Conservation (phyloP, 2,113 vertebrate genomes). For the Dicrurus megarhynchus region DNA sequence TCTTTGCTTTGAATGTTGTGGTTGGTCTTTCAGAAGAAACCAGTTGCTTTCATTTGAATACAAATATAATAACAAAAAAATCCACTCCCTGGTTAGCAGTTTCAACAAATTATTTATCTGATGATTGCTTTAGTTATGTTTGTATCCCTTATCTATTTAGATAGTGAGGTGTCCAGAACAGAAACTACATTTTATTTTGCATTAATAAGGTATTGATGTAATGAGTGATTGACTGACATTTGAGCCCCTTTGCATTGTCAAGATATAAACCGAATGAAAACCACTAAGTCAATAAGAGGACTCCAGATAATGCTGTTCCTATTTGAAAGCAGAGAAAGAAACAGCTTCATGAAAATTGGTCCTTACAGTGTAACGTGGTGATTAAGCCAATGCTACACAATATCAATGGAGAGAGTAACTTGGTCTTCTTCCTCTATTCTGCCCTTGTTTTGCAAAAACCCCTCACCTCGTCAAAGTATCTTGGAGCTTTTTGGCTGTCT, state of each 20-base stretch:
- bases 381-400: background rate
- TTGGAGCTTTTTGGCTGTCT: background rate
- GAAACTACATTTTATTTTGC: background rate
- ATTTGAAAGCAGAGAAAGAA: background rate
- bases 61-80: background rate
- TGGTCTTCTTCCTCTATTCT: background rate
- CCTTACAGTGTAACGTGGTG: background rate
- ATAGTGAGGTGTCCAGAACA: background rate
- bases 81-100: background rate
- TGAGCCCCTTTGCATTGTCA: background rate
- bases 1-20: background rate
- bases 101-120: background rate
- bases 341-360: background rate
- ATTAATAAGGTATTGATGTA: background rate
- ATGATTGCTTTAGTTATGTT: background rate
- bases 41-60: background rate
- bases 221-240: background rate
- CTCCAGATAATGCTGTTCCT: background rate
- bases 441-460: background rate
- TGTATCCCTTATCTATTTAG: background rate
- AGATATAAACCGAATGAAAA: background rate
- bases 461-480: background rate
- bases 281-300: background rate
- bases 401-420: background rate
- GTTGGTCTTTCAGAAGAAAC: background rate